These are phyloP conservation scores for Diuraphis noxia DNA, from an alignment of 1,140 invertebrate species.

Conservation along the genomic window DNA sequence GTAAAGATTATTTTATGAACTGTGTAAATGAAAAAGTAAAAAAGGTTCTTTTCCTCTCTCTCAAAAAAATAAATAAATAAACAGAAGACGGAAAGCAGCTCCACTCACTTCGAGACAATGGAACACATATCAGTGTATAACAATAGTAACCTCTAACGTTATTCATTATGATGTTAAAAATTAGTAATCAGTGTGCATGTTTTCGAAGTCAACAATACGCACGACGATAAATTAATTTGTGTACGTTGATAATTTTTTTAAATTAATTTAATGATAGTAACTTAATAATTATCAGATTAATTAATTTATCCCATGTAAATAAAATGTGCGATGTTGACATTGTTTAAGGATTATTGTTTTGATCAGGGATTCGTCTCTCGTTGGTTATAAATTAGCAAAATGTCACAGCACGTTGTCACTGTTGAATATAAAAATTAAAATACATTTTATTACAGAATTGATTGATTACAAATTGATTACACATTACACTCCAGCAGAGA, in stretches of 20 bases:
- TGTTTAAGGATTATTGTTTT: neutral
- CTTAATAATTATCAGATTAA: neutral
- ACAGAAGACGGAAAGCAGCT: too few relatives aligned
- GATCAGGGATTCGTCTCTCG: neutral
- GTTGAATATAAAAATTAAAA: neutral
- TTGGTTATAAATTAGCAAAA: neutral
- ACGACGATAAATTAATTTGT: neutral
- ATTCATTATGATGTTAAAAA: neutral
- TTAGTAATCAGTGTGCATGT: neutral
- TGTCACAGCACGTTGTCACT: too few relatives aligned
- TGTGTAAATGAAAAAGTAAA: neutral
- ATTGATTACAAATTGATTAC: neutral
- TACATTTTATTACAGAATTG: neutral
- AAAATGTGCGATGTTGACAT: neutral
- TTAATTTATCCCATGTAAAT: neutral
- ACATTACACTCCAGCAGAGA: neutral
- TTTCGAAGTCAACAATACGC: neutral
- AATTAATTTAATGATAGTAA: neutral
- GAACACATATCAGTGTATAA: neutral
- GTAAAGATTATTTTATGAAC: neutral
- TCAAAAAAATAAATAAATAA: neutral
- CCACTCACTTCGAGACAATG: neutral
- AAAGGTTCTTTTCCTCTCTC: neutral
- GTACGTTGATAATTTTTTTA: neutral
- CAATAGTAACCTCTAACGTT: neutral